Evolutionary conservation across 2,797 vertebrate species (phyloP), one percentile per base, ranked within the genome.

Genomic region (Periophthalmus magnuspinnatus): DNA sequence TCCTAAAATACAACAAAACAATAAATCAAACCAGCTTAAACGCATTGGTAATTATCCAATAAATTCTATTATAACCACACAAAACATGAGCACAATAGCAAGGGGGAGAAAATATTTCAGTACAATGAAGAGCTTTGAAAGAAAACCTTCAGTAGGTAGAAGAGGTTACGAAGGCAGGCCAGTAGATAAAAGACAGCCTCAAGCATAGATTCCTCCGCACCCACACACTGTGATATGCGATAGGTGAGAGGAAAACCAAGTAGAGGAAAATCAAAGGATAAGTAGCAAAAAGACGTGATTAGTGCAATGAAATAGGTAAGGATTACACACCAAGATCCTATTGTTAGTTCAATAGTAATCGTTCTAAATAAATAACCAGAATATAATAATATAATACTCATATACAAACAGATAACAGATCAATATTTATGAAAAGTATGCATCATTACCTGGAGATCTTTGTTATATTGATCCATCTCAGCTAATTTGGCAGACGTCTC

Each of bases 141-240:
- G 60, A 84, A 81, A 88, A 98, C 97, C 96, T 98, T 97, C 92
- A 98, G 95, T 94, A 98, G 95, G 94, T 95, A 95, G 96, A 97
- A 98, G 95, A 98, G 96, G 93, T 96, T 96, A 95, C 93, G 96
- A 91, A 98, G 95, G 95, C 96, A 98, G 95, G 94, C 94, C 94
- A 97, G 95, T 92, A 98, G 95, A 95, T 94, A 97, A 91, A 97
- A 93, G 94, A 95, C 95, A 92, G 94, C 96, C 93, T 96, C 95
- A 91, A 98, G 94, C 94, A 97, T 88, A 94, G 94, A 95, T 93
- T 96, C 95, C 92, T 97, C 96, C 94, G 95, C 90, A 93, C 92
- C 94, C 90, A 94, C 94, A 96, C 86, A 94, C 97, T 98, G 94
- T 77, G 69, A 69, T 70, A 33, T 65, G 54, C 62, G 32, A 72